Conservation (phyloP, 2,888 invertebrate species). For the Drosophila atroscutellata region DNA sequence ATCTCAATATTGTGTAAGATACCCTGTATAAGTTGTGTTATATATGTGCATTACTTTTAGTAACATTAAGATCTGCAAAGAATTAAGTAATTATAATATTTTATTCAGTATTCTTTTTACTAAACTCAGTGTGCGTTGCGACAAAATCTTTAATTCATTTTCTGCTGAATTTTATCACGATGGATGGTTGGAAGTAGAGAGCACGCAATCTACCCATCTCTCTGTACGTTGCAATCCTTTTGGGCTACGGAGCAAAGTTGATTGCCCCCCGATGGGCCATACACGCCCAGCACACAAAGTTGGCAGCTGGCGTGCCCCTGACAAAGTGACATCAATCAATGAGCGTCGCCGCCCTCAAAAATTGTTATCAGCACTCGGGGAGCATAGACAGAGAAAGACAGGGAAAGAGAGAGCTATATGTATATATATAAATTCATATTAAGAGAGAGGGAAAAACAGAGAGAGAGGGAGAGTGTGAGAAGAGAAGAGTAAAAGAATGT, state of each 20-base stretch:
- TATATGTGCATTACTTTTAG: too few relatives aligned
- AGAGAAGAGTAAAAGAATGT: neutral
- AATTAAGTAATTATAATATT: too few relatives aligned
- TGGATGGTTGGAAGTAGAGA: neutral
- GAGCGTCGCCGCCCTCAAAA: constrained; percentile 28
- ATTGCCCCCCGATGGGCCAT: constrained; percentile 39
- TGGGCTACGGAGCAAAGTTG: constrained; percentile 45
- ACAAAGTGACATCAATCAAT: constrained; percentile 77
- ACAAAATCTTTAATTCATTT: neutral
- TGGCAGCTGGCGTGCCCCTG: constrained; percentile 42
- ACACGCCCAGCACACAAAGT: neutral
- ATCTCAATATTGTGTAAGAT: neutral
- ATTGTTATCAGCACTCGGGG: constrained; percentile 68
- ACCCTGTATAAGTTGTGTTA: neutral
- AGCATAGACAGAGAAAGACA: constrained; percentile 36
- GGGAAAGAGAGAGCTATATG: too few relatives aligned
- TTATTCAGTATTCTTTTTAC: too few relatives aligned
- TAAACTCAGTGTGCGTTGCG: too few relatives aligned
- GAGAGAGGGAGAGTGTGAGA: neutral
- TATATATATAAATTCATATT: neutral
- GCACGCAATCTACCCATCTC: constrained; percentile 6
- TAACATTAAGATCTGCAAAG: too few relatives aligned
- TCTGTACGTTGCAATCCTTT: constrained; percentile 37
- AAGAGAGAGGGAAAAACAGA: neutral
- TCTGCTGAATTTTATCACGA: neutral